Evolutionary conservation across 1,140 invertebrate species (phyloP).

Genomic region (Drosophila pachea): DNA sequence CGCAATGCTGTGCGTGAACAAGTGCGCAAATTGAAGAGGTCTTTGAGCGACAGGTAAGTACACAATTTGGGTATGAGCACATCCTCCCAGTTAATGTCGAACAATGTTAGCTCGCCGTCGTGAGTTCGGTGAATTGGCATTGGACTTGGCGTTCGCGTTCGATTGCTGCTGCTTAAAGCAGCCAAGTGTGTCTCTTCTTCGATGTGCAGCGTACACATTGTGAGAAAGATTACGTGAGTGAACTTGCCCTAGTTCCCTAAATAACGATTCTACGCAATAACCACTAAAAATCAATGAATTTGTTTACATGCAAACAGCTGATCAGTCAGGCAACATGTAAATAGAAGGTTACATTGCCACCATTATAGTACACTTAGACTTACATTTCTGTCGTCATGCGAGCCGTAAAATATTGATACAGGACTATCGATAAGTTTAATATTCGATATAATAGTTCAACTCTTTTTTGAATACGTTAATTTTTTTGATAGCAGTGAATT

Average conservation of each 20-base stretch:
- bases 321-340: constrained; percentile 24
- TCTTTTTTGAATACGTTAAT: background rate
- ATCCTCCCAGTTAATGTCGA: constrained; percentile 82
- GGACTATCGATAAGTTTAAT: background rate
- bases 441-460: background rate
- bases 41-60: constrained; percentile 79
- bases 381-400: constrained; percentile 8
- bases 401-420: background rate
- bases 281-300: constrained; percentile 18
- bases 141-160: constrained; percentile 22
- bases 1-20: constrained; percentile 79
- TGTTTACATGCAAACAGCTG: constrained; percentile 48
- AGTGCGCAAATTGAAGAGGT: constrained; percentile 81
- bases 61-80: constrained; percentile 80
- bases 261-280: constrained; percentile 33
- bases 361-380: background rate
- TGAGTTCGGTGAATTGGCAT: constrained; percentile 17
- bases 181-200: constrained; percentile 66
- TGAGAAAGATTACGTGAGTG: constrained; percentile 39
- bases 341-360: constrained; percentile 4
- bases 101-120: constrained; percentile 59
- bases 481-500: background rate
- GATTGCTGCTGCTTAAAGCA: constrained; percentile 37
- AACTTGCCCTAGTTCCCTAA: background rate
- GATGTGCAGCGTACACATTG: constrained; percentile 58